These are phyloP conservation scores for Zapus hudsonius DNA, from an alignment of 2,113 vertebrate species.

Conservation along the genomic window DNA sequence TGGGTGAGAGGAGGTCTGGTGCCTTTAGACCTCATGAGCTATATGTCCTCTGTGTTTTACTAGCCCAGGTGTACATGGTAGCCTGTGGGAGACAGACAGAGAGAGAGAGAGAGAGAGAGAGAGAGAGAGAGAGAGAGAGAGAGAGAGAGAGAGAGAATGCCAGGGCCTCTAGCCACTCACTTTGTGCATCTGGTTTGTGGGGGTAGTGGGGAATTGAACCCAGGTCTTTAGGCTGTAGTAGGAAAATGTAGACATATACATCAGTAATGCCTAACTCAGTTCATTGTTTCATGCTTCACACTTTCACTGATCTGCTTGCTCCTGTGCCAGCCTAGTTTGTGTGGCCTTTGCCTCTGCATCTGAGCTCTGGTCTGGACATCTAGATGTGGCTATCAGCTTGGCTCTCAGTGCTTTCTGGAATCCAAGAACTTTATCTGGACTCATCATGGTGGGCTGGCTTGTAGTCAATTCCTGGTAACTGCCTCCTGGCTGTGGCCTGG, in stretches of 20 bases:
- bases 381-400: neutral
- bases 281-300: rapidly evolving
- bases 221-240: no score
- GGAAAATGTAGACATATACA: neutral
- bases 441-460: neutral
- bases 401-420: neutral
- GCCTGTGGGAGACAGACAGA: no score
- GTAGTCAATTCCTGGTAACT: neutral
- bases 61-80: no score
- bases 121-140: no score
- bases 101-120: no score
- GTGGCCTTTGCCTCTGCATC: neutral
- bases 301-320: neutral
- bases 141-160: no score
- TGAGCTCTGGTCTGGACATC: neutral
- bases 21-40: no score
- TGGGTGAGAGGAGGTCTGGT: no score
- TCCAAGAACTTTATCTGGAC: neutral
- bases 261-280: neutral
- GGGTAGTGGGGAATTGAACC: no score
- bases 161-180: no score
- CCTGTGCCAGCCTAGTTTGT: neutral
- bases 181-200: no score
- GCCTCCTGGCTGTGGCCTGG: neutral
- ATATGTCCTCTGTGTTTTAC: no score